Evolutionary conservation across 2,113 vertebrate species (phyloP).

Genomic region (Chrysochloris asiatica): DNA sequence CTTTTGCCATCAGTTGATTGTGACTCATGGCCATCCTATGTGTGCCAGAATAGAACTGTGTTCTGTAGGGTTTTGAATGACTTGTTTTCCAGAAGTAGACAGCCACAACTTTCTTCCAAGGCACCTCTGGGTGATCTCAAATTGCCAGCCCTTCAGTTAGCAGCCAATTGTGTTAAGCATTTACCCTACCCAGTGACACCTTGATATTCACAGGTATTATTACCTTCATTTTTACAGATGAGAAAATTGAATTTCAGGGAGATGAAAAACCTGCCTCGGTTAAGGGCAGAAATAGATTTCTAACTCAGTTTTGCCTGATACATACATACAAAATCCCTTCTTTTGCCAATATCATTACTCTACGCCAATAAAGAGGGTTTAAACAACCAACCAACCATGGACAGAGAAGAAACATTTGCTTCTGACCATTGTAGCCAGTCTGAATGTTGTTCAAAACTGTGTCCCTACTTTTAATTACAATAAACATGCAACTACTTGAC

Average conservation of each 20-base stretch:
- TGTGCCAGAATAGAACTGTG: background rate
- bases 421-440: background rate
- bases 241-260: background rate
- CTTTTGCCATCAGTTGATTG: background rate
- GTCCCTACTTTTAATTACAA: conserved; percentile 31
- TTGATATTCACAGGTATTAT: background rate
- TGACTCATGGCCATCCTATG: background rate
- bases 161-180: background rate
- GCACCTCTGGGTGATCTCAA: background rate
- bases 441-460: background rate
- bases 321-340: background rate
- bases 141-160: background rate
- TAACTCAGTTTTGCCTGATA: background rate
- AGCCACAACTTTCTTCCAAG: background rate
- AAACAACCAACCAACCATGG: background rate
- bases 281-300: background rate
- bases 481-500: background rate
- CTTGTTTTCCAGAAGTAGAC: background rate
- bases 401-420: background rate
- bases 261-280: background rate
- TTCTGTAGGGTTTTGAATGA: background rate
- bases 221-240: background rate
- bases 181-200: background rate
- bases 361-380: background rate
- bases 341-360: background rate